These are phyloP conservation scores for Phoebastria nigripes DNA, from an alignment of 2,797 vertebrate genomes.

Conservation along the genomic window DNA sequence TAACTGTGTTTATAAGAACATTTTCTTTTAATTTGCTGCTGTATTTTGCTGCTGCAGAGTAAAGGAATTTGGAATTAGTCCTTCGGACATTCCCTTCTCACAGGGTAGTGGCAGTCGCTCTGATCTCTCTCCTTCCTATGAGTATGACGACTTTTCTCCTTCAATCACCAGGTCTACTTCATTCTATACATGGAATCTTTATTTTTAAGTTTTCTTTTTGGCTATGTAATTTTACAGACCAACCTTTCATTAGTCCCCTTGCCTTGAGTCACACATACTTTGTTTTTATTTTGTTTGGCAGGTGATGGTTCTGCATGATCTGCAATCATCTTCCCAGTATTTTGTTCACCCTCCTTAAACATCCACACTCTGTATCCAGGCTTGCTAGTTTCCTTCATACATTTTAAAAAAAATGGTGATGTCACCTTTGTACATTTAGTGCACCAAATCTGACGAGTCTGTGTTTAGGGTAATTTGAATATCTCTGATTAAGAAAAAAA, in stretches of 20 bases:
- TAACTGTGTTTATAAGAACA: slow-evolving; percentile 69
- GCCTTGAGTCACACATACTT: slow-evolving; percentile 53
- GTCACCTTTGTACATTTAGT: slow-evolving; percentile 65
- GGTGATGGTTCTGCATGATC: slow-evolving; percentile 75
- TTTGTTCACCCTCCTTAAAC: slow-evolving; percentile 66
- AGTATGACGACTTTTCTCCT: slow-evolving; percentile 89
- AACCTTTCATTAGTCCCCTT: slow-evolving; percentile 61
- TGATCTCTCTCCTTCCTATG: slow-evolving; percentile 92
- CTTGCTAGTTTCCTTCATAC: slow-evolving; percentile 52
- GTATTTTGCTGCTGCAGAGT: slow-evolving; percentile 87
- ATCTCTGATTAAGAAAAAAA: background rate
- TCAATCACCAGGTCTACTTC: slow-evolving; percentile 87
- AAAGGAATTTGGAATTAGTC: slow-evolving; percentile 98
- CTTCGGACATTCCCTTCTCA: slow-evolving; percentile 96
- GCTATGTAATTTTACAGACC: slow-evolving; percentile 37
- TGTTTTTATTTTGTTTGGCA: slow-evolving; percentile 72
- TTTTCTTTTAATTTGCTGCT: slow-evolving; percentile 79
- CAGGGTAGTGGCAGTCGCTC: slow-evolving; percentile 89
- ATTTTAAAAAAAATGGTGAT: slow-evolving; percentile 55
- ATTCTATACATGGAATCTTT: slow-evolving; percentile 69
- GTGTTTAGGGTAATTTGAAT: background rate
- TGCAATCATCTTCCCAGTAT: slow-evolving; percentile 61
- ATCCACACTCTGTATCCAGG: slow-evolving; percentile 49
- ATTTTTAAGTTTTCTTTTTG: slow-evolving; percentile 59
- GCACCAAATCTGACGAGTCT: background rate